These are phyloP conservation scores for Cyanistes caeruleus DNA, from an alignment of 2,113 vertebrate genomes.

Conservation along the genomic window DNA sequence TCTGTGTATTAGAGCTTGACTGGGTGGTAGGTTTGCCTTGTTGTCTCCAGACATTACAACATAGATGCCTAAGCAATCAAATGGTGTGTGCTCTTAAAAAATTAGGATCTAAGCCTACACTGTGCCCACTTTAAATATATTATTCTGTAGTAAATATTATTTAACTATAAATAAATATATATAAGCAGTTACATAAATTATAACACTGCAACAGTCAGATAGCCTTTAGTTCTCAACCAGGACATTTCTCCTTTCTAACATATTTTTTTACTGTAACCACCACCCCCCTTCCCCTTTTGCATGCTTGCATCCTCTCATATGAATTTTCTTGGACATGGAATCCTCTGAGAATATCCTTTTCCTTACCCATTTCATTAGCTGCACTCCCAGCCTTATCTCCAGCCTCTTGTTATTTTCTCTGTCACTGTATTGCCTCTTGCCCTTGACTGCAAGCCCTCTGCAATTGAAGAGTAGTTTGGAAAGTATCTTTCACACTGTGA, in stretches of 20 bases:
- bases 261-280: not conserved
- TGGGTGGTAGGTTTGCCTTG: not conserved
- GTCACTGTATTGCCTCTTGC: not conserved
- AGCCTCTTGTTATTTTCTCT: not conserved
- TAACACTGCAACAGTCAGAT: not conserved
- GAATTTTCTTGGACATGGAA: not conserved
- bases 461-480: not conserved
- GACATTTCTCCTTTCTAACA: not conserved
- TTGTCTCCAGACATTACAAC: not conserved
- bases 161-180: not conserved
- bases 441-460: not conserved
- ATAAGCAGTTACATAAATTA: not conserved
- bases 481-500: not conserved
- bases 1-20: fast-evolving
- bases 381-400: not conserved
- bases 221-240: not conserved
- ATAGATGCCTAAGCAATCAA: not conserved
- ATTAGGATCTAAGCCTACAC: not conserved
- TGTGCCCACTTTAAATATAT: not conserved
- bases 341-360: not conserved
- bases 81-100: not conserved
- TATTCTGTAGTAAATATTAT: not conserved
- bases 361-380: not conserved
- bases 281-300: not conserved
- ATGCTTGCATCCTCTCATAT: not conserved